Evolutionary conservation across 2,113 vertebrate genomes (phyloP).

Genomic region (Seriola quinqueradiata): DNA sequence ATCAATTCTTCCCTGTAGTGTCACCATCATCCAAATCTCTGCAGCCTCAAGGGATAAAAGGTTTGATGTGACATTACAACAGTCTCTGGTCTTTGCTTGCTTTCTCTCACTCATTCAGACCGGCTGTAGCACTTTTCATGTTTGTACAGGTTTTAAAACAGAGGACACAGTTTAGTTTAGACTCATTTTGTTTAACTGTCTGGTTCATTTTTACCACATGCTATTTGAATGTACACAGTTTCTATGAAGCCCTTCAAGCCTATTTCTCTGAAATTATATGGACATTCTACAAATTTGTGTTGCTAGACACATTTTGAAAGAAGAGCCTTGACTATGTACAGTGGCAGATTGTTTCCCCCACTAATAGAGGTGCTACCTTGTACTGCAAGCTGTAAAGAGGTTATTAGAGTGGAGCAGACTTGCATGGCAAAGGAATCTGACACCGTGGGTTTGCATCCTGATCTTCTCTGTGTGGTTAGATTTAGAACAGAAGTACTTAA

Average conservation of each 20-base stretch:
- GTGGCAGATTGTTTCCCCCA: neutral
- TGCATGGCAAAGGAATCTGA: neutral
- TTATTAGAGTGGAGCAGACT: neutral
- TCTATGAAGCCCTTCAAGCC: neutral
- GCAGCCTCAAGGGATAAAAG: slow-evolving; percentile 31
- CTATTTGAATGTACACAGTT: neutral
- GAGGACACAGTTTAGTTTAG: neutral
- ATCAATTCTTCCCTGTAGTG: slow-evolving; percentile 33
- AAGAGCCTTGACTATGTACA: neutral
- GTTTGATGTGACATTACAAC: slow-evolving; percentile 32
- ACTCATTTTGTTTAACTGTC: neutral
- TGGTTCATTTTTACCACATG: neutral
- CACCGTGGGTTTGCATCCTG: neutral
- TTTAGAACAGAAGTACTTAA: neutral
- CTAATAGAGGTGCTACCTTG: neutral
- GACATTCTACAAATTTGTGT: neutral
- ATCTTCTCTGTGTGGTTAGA: neutral
- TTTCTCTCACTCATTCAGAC: neutral
- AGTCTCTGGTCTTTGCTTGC: slow-evolving; percentile 10
- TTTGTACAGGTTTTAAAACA: slow-evolving; percentile 15
- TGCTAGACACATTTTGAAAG: neutral
- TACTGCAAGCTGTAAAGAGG: neutral
- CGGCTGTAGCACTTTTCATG: neutral
- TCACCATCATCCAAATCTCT: slow-evolving; percentile 25
- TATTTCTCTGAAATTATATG: neutral